Evolutionary conservation across 2,113 vertebrate species (phyloP), one percentile per base, ranked within the genome.

Genomic region (Zapus hudsonius): DNA sequence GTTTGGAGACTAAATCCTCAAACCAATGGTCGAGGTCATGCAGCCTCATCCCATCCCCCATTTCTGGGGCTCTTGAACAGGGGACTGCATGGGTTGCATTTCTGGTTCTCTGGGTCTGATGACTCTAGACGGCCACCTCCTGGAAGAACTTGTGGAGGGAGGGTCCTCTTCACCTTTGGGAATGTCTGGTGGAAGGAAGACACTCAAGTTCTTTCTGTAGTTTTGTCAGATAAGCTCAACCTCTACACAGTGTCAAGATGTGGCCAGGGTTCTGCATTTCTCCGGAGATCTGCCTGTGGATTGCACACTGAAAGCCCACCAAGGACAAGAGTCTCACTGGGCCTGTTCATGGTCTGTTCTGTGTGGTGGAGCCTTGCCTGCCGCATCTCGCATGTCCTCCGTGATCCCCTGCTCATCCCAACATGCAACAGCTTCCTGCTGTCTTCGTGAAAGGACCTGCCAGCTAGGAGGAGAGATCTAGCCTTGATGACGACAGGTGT

Each of bases 21-120:
- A 3, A 33, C 15, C 3, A 13, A 8, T 31, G 47, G 63, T 33
- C 27, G 23, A 25, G 2, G 4, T 5, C 6, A 7, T 64, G 63
- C 1, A 1, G 3, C n/a, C 20, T 29, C 22, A 55, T 23, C 23
- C 29, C 1, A 1, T 33, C 6, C 3, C 52, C 76, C 36, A 1
- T 42, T 6, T 69, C 40, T 27, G n/a, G 44, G 38, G 44, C 36
- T 67, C 36, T 55, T 20, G 52, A 63, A 29, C 27, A 25, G 1
- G 3, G 20, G 16, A 3, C 13, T 13, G 27, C 36, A 52, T 25
- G 36, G 55, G 61, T 40, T 59, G 4, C 9, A 22, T 74, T 69
- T 40, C 61, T 70, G 42, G 25, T 38, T 89, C 38, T 85, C 12
- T 10, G 52, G 13, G 27, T 47, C 47, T 27, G n/a, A 44, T 7